Conservation (phyloP, 1,140 invertebrate genomes). For the Meteorus sp. region DNA sequence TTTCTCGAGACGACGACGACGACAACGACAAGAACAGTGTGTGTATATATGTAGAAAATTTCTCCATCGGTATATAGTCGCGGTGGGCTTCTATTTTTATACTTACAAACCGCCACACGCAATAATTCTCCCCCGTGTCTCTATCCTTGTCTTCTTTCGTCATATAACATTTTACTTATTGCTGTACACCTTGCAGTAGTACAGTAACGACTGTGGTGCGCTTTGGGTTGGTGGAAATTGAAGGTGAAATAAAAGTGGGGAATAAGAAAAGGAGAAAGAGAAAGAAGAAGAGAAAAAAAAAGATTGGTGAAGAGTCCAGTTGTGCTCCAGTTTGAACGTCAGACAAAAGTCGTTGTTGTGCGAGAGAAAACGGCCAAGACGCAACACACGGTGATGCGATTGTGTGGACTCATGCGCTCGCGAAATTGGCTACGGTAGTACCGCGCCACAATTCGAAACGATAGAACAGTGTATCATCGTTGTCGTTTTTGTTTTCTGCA, state of each 20-base stretch:
- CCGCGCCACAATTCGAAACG: slow-evolving; percentile 1
- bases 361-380: slow-evolving; percentile 12
- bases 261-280: too few relatives aligned
- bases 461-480: not conserved
- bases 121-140: not conserved
- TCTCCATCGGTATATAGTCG: too few relatives aligned
- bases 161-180: not conserved
- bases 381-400: slow-evolving; percentile 11
- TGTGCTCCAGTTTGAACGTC: slow-evolving; percentile 20
- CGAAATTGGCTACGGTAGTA: slow-evolving; percentile 14
- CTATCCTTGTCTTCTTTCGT: not conserved
- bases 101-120: too few relatives aligned
- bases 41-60: too few relatives aligned
- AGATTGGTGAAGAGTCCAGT: not conserved
- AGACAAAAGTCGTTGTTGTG: too few relatives aligned
- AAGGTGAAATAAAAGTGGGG: too few relatives aligned
- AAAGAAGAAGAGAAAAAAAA: not conserved
- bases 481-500: not conserved
- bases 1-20: too few relatives aligned
- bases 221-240: too few relatives aligned
- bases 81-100: too few relatives aligned
- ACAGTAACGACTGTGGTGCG: too few relatives aligned
- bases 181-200: not conserved
- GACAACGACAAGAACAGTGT: too few relatives aligned
- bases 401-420: slow-evolving; percentile 18